Conservation (phyloP, 2,113 vertebrate genomes). For the Malurus elegans region DNA sequence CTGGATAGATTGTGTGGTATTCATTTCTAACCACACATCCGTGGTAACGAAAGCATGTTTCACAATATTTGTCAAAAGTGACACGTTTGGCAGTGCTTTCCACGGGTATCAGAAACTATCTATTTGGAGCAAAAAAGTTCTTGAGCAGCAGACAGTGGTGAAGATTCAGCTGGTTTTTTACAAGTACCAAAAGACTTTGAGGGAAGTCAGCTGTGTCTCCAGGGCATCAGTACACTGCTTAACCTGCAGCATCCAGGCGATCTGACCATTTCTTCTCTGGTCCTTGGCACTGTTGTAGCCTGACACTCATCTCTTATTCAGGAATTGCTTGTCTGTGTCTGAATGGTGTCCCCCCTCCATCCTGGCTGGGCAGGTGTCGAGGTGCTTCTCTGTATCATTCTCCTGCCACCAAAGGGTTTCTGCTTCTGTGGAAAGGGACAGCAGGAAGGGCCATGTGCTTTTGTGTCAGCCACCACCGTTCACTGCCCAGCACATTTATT, state of each 20-base stretch:
- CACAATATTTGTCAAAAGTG: neutral
- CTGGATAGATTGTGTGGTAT: neutral
- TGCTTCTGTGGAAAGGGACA: neutral
- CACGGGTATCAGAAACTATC: neutral
- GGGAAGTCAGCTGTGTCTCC: neutral
- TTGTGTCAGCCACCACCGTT: neutral
- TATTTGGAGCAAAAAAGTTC: neutral
- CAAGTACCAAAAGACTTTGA: neutral
- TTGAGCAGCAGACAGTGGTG: neutral
- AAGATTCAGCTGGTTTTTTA: neutral
- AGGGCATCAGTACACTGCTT: neutral
- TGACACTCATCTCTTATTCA: neutral
- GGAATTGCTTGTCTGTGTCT: neutral
- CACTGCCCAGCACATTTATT: neutral
- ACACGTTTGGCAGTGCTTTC: neutral
- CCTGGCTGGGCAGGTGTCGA: neutral
- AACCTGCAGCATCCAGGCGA: neutral
- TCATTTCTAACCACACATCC: neutral
- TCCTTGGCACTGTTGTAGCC: neutral
- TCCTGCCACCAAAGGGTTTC: neutral
- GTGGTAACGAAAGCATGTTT: neutral
- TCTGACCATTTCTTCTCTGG: neutral
- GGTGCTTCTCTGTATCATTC: neutral
- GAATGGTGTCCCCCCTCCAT: fast-evolving
- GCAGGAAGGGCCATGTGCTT: neutral